These are phyloP conservation scores for Halcyon badia DNA, from an alignment of 2,797 vertebrate genomes.

Conservation along the genomic window DNA sequence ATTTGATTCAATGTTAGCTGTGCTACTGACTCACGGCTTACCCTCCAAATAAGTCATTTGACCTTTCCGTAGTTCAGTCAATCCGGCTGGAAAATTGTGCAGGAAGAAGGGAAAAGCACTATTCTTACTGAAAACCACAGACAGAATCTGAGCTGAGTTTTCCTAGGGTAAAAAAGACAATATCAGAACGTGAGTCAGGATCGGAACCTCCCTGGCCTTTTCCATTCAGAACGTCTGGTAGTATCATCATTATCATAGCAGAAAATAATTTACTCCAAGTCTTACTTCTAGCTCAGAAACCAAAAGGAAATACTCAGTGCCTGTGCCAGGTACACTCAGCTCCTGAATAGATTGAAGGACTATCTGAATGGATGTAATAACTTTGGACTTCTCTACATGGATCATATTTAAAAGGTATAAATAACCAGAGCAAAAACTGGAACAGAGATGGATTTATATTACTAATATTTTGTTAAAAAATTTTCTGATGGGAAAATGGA, in stretches of 20 bases:
- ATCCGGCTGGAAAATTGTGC: slow-evolving; percentile 59
- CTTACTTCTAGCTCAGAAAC: slow-evolving; percentile 41
- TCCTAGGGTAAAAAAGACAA: slow-evolving; percentile 54
- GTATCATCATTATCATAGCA: slow-evolving; percentile 64
- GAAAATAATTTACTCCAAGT: slow-evolving; percentile 53
- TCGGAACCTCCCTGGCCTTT: slow-evolving; percentile 43
- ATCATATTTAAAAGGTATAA: slow-evolving; percentile 69
- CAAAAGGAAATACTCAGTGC: slow-evolving; percentile 44
- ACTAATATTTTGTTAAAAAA: slow-evolving; percentile 25
- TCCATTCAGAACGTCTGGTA: slow-evolving; percentile 59
- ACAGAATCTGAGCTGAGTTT: slow-evolving; percentile 33
- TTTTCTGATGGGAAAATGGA: slow-evolving; percentile 75
- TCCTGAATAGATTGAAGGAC: slow-evolving; percentile 57
- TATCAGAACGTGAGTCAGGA: slow-evolving; percentile 55
- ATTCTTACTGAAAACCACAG: slow-evolving; percentile 61
- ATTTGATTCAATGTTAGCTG: slow-evolving; percentile 50
- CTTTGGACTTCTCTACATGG: slow-evolving; percentile 47
- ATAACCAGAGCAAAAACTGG: slow-evolving; percentile 67
- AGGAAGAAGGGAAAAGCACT: slow-evolving; percentile 43
- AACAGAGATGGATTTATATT: slow-evolving; percentile 66
- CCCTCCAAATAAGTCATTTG: slow-evolving; percentile 70
- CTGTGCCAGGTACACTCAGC: slow-evolving; percentile 58
- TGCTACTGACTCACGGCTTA: slow-evolving; percentile 73
- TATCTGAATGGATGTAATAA: slow-evolving; percentile 64
- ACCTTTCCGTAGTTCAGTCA: slow-evolving; percentile 71